A percentile compares a stretch with the other conserved stretches of the same genome.
Evolutionary conservation across 1,140 invertebrate species (phyloP).

Genomic region (Drosophila aff.): DNA sequence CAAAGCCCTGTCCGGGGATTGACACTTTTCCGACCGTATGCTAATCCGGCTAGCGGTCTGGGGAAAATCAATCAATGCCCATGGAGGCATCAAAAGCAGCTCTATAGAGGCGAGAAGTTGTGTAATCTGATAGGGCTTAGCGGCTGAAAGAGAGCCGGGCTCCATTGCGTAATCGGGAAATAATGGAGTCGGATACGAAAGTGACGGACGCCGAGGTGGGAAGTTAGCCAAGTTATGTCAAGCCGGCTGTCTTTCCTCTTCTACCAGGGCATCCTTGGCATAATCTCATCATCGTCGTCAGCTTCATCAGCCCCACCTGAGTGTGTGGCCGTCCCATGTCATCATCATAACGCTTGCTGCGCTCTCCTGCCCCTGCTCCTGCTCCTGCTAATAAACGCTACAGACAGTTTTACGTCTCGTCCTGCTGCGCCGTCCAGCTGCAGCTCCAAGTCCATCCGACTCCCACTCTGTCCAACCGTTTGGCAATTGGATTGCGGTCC

Average conservation of each 20-base stretch:
- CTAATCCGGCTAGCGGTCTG: slow-evolving; percentile 53
- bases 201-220: slow-evolving; percentile 16
- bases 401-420: slow-evolving; percentile 54
- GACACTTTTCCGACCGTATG: slow-evolving; percentile 61
- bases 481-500: slow-evolving; percentile 78
- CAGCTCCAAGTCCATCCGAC: slow-evolving; percentile 6
- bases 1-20: slow-evolving; percentile 32
- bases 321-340: slow-evolving; percentile 24
- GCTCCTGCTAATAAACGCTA: slow-evolving; percentile 66
- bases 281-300: slow-evolving; percentile 33
- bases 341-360: slow-evolving; percentile 44
- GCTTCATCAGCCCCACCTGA: slow-evolving; percentile 10
- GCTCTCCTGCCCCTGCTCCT: slow-evolving; percentile 44
- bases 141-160: slow-evolving; percentile 10
- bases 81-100: slow-evolving; percentile 42
- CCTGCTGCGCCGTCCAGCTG: slow-evolving; percentile 2
- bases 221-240: slow-evolving; percentile 13
- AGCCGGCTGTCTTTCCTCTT: background rate
- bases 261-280: background rate
- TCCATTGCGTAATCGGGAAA: slow-evolving; percentile 58
- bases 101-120: slow-evolving; percentile 68
- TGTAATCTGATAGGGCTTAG: slow-evolving; percentile 70
- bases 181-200: slow-evolving; percentile 57
- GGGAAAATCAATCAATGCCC: slow-evolving; percentile 66
- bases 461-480: slow-evolving; percentile 41